These are phyloP conservation scores for Drepana arcuata DNA, from an alignment of 1,140 invertebrate species.

Conservation along the genomic window DNA sequence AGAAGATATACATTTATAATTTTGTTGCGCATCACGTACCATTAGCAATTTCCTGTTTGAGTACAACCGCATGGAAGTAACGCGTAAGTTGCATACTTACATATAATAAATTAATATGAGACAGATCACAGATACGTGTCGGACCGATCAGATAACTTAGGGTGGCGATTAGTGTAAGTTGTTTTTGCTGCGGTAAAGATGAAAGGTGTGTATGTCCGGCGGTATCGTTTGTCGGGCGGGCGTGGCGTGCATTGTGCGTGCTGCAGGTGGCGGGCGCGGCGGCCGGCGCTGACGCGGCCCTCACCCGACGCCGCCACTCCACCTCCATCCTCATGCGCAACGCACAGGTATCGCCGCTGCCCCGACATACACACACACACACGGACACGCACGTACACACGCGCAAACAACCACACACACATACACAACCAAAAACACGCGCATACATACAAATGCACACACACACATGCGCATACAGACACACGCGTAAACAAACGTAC, in stretches of 20 bases:
- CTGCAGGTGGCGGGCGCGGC: constrained; percentile 38
- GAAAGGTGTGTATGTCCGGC: not conserved
- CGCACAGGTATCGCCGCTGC: constrained; percentile 72
- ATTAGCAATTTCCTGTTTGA: constrained; percentile 55
- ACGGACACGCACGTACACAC: too few species aligned
- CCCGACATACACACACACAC: constrained; percentile 1
- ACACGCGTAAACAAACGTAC: too few species aligned
- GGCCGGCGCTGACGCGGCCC: constrained; percentile 58
- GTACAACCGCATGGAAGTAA: constrained; percentile 28
- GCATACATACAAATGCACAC: too few species aligned
- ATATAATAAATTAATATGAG: constrained; percentile 7
- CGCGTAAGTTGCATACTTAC: too few species aligned
- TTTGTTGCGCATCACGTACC: constrained; percentile 22
- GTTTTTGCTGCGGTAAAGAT: too few species aligned
- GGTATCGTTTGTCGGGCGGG: not conserved
- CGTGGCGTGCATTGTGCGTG: constrained; percentile 24
- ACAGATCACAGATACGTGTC: constrained; percentile 8
- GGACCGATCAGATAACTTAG: too few species aligned
- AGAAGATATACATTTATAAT: constrained; percentile 11
- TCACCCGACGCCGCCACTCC: constrained; percentile 82
- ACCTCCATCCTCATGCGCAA: constrained; percentile 74
- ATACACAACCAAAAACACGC: too few species aligned
- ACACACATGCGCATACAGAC: too few species aligned
- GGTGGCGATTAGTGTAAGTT: too few species aligned
- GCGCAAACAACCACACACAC: too few species aligned